Base-by-base conservation (phyloP, 2,888 invertebrate genomes). In the Zaprionus obscuricornis region DNA sequence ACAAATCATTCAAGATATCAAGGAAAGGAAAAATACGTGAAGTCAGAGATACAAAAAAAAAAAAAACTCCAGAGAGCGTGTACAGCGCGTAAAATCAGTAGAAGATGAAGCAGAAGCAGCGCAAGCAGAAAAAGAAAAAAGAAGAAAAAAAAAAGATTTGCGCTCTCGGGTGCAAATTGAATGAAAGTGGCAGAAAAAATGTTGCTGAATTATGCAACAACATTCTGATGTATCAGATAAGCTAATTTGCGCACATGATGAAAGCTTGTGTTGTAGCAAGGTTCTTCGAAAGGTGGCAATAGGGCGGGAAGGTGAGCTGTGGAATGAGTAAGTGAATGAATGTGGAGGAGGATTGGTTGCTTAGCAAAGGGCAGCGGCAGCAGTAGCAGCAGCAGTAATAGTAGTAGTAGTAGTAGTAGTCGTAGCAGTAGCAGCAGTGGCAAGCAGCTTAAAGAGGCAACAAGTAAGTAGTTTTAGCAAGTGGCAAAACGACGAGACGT, bases 111-210 rank as follows among this genome's bases (percentile, higher is more conserved):
- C 4, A 17, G 10, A 16, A 24, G n/a, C n/a, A n/a, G n/a, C n/a
- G n/a, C n/a, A n/a, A n/a, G n/a, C n/a, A n/a, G n/a, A 43, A 16
- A 11, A 10, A 29, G 10, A 31, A 22, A 7, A 26, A 34, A 36
- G 3, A 37, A 27, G 20, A 11, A 45, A 27, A 34, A 73, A 70
- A 69, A 58, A 70, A 75, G 75, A 74, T 76, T 74, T 73, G 66
- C 10, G 34, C 10, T n/a, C n/a, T 71, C 63, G 71, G 85, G 82
- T 87, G 87, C 85, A 86, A 85, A 85, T 87, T 85, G 86, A 85
- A 86, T 85, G 75, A 81, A 82, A 82, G 82, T 85, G 70, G 86
- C 78, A 74, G 85, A 82, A 75, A 83, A 87, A 86, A 87, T 84
- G 75, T 64, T 66, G 56, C 69, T 85, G 68, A 85, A 85, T 85